Conservation (phyloP, 1,140 invertebrate species). For the Meloidogyne floridensis region DNA sequence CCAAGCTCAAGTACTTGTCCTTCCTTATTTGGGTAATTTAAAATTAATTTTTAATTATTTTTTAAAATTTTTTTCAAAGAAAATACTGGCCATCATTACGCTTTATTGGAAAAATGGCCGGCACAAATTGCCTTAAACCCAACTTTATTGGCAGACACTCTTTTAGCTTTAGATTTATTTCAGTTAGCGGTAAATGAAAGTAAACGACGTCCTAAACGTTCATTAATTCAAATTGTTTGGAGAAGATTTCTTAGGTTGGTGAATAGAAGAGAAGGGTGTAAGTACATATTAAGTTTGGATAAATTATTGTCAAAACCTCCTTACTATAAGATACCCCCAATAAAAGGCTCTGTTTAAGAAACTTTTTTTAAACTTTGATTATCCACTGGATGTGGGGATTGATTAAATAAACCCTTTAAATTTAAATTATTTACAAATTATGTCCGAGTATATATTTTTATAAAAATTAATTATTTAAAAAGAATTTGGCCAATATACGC, state of each 20-base stretch:
- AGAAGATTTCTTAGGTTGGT: background rate
- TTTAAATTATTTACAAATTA: too few relatives aligned
- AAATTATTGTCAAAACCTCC: too few relatives aligned
- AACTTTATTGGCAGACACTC: conserved; percentile 42
- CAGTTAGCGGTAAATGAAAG: conserved; percentile 38
- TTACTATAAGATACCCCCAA: too few relatives aligned
- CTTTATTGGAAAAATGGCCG: conserved; percentile 28
- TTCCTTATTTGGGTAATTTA: conserved; percentile 49
- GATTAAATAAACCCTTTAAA: too few relatives aligned
- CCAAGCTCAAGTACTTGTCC: conserved; percentile 41
- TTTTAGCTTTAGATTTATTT: conserved; percentile 43
- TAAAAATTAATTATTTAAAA: background rate
- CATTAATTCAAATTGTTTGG: conserved; percentile 9
- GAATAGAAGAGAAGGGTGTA: too few relatives aligned
- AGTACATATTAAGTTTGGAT: too few relatives aligned
- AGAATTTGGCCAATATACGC: conserved; percentile 50
- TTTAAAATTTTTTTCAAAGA: conserved; percentile 40
- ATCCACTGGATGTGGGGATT: too few relatives aligned
- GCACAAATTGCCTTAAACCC: conserved; percentile 48
- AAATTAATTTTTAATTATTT: background rate
- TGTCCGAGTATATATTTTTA: too few relatives aligned
- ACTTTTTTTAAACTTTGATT: too few relatives aligned
- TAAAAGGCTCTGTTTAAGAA: too few relatives aligned
- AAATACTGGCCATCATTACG: conserved; percentile 47
- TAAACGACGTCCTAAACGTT: background rate